A percentile compares a stretch with the other conserved stretches of the same genome.
Evolutionary conservation across 2,888 invertebrate species (phyloP).

Genomic region (Graphium colonna): DNA sequence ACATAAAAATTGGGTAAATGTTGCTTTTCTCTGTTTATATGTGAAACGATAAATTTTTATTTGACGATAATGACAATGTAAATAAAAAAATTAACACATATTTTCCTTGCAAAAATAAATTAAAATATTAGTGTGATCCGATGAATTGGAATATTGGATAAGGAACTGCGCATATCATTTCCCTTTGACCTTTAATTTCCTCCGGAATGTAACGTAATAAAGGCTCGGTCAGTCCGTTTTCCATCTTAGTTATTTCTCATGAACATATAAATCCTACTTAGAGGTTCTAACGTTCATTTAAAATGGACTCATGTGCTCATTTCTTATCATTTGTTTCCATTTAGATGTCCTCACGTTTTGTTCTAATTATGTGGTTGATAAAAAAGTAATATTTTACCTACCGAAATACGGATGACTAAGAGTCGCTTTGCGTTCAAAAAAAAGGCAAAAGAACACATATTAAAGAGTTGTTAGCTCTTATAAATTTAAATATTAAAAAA

Average conservation of each 20-base stretch:
- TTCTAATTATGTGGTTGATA: too few relatives aligned
- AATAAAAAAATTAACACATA: too few relatives aligned
- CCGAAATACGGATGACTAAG: too few relatives aligned
- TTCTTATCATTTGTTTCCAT: not conserved
- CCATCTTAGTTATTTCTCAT: not conserved
- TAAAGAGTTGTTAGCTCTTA: too few relatives aligned
- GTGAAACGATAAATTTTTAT: too few relatives aligned
- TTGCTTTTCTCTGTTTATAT: too few relatives aligned
- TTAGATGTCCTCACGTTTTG: not conserved
- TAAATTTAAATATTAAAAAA: too few relatives aligned
- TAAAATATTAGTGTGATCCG: not conserved
- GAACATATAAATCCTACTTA: not conserved
- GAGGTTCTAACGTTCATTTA: not conserved
- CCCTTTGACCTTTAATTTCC: slow-evolving; percentile 15
- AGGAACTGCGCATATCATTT: not conserved
- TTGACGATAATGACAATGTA: too few relatives aligned
- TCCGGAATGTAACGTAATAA: slow-evolving; percentile 7
- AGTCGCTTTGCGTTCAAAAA: too few relatives aligned
- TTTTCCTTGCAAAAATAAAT: not conserved
- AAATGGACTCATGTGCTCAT: not conserved
- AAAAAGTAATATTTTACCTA: too few relatives aligned
- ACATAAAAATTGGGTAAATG: too few relatives aligned
- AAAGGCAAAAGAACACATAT: too few relatives aligned
- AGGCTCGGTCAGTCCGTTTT: not conserved
- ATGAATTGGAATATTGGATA: slow-evolving; percentile 1